These are phyloP conservation scores for Trematocara zebra DNA, from an alignment of 2,113 vertebrate species.

Conservation along the genomic window DNA sequence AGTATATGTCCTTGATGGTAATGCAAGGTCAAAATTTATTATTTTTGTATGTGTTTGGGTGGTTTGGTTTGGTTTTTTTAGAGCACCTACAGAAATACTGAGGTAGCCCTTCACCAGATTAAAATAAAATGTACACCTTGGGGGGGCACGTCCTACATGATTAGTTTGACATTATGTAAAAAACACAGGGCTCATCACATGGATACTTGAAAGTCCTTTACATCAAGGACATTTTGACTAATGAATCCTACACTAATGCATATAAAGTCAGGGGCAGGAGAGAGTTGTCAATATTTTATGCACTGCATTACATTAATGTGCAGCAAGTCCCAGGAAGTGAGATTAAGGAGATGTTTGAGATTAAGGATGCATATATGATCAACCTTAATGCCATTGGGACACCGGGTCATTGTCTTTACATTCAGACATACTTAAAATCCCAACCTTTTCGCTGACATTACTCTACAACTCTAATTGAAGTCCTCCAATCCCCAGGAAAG, in stretches of 20 bases:
- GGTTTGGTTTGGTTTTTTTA: not conserved
- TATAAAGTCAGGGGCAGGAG: constrained; percentile 28
- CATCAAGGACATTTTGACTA: constrained; percentile 62
- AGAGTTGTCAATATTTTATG: constrained; percentile 59
- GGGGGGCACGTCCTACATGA: constrained; percentile 2
- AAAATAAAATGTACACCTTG: constrained; percentile 12
- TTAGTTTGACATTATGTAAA: constrained; percentile 32
- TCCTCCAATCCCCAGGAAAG: constrained; percentile 47
- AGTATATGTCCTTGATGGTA: constrained; percentile 32
- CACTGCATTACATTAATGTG: constrained; percentile 52
- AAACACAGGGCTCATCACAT: constrained; percentile 1
- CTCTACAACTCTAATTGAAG: constrained; percentile 51
- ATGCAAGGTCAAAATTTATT: constrained; percentile 39
- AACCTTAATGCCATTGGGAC: constrained; percentile 45
- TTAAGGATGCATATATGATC: constrained; percentile 61
- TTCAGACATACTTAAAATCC: constrained; percentile 40
- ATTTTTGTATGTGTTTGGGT: not conserved
- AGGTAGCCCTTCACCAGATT: constrained; percentile 7
- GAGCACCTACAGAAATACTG: constrained; percentile 5
- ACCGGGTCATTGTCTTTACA: constrained; percentile 55
- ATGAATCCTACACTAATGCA: constrained; percentile 49
- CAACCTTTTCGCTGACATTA: constrained; percentile 53
- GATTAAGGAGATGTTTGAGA: constrained; percentile 50
- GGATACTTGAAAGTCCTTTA: constrained; percentile 1
- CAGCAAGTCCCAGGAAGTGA: constrained; percentile 28